Conservation (phyloP, 1,140 invertebrate genomes). For the Odontomachus brunneus region DNA sequence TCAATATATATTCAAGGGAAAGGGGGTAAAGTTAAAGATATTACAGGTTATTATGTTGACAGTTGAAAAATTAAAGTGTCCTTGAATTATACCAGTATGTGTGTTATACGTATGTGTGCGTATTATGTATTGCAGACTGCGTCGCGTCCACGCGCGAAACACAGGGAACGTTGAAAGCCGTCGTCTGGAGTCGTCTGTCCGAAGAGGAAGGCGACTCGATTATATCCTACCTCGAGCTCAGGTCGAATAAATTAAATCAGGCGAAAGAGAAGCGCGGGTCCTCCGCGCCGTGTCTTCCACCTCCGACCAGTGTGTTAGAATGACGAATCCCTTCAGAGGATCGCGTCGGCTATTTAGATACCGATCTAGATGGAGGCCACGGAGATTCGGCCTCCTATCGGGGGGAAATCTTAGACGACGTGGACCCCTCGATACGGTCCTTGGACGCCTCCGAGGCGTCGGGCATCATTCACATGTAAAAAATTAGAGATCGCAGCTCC, state of each 20-base stretch:
- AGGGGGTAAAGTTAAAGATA: no score
- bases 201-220: slow-evolving; percentile 36
- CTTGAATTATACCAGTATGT: no score
- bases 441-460: slow-evolving; percentile 33
- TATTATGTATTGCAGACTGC: not conserved
- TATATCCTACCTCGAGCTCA: slow-evolving; percentile 66
- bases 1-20: no score
- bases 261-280: slow-evolving; percentile 62
- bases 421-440: slow-evolving; percentile 52
- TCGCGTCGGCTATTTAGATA: slow-evolving; percentile 82
- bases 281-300: slow-evolving; percentile 38
- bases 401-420: slow-evolving; percentile 67
- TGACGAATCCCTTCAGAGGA: slow-evolving; percentile 81
- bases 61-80: no score
- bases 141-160: not conserved
- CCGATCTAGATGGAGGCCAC: slow-evolving; percentile 79
- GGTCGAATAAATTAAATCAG: slow-evolving; percentile 81
- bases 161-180: not conserved
- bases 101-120: no score
- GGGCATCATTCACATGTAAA: slow-evolving; percentile 43
- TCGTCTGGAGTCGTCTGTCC: not conserved
- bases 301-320: slow-evolving; percentile 79
- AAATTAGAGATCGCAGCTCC: slow-evolving; percentile 50
- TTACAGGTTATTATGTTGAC: no score
- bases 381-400: slow-evolving; percentile 72